A percentile compares a stretch with the other conserved stretches of the same genome.
Conservation (phyloP, 2,113 vertebrate species). For the Corydoras maculifer region DNA sequence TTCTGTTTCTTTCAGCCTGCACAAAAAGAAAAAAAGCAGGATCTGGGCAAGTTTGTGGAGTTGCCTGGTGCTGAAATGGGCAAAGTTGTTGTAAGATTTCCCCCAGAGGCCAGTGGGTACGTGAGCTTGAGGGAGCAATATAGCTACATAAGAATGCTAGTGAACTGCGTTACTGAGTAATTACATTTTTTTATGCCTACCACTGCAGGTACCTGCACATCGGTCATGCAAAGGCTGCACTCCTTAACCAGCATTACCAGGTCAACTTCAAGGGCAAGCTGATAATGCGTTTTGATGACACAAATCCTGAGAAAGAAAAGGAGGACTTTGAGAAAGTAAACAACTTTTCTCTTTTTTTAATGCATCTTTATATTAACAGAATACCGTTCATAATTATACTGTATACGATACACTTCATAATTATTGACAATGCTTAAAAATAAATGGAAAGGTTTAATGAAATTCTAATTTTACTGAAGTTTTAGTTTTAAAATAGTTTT, state of each 20-base stretch:
- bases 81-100: slow-evolving; percentile 94
- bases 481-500: neutral
- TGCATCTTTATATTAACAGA: no score
- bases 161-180: neutral
- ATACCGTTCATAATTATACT: no score
- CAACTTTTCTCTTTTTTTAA: neutral
- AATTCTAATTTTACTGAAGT: no score
- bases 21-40: slow-evolving; percentile 83
- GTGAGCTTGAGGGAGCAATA: slow-evolving; percentile 30
- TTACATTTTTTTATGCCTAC: neutral
- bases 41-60: slow-evolving; percentile 94
- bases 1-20: slow-evolving; percentile 54
- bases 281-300: slow-evolving; percentile 99
- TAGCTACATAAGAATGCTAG: neutral
- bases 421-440: no score
- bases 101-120: slow-evolving; percentile 97
- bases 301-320: slow-evolving; percentile 98
- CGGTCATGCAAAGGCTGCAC: slow-evolving; percentile 93
- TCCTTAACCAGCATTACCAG: slow-evolving; percentile 98
- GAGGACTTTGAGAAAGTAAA: slow-evolving; percentile 98
- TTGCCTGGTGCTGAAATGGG: slow-evolving; percentile 94
- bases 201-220: slow-evolving; percentile 86
- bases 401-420: no score
- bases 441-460: no score
- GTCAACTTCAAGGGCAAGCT: slow-evolving; percentile 94